Base-by-base conservation (phyloP, 2,797 vertebrate species). In the Xenentodon cancila region DNA sequence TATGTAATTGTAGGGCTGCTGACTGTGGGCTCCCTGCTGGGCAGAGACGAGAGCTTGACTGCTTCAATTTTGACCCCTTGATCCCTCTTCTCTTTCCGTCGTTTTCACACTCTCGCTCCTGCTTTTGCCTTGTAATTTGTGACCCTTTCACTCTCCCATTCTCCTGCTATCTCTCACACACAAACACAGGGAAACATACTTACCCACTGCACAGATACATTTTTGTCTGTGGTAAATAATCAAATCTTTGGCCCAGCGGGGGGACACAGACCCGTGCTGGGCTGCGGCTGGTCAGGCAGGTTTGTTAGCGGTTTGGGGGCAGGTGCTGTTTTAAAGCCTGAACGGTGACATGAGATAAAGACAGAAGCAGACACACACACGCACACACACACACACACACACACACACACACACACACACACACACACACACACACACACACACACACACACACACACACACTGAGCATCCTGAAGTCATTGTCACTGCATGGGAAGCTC, bases 271-370 rank as follows among this genome's bases (percentile, higher is more conserved):
- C 64, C 18, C 82, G 83, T 37, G 76, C 78, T 61, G 86, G 60
- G 68, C 50, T 45, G 59, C 1, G 19, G 54, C 75, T 66, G 74
- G 70, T 74, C 72, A 58, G 76, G 73, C 54, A 72, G 77, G 71
- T 89, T 81, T 80, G 84, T 87, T 84, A 89, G 83, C 64, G 57
- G 79, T 68, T 68, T 43, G 58, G 63, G 60, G 77, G 71, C 90
- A 90, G 91, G 86, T 91, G 84, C 72, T 65, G 61, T 82, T 88
- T 89, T 90, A 81, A 86, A 90, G 73, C 75, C 65, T 78, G 73
- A 84, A 86, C 88, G 81, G 68, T 85, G 86, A 89, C 81, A 90
- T 75, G 81, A 91, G 76, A 87, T 88, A 84, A 89, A 87, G 75
- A 84, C 70, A 65, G 34, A 68, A 22, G 30, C 53, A 73, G 53